Percentiles rank a stretch among this genome's conserved stretches.
Evolutionary conservation across 2,797 vertebrate genomes (phyloP).

Genomic region (Lates japonicus): DNA sequence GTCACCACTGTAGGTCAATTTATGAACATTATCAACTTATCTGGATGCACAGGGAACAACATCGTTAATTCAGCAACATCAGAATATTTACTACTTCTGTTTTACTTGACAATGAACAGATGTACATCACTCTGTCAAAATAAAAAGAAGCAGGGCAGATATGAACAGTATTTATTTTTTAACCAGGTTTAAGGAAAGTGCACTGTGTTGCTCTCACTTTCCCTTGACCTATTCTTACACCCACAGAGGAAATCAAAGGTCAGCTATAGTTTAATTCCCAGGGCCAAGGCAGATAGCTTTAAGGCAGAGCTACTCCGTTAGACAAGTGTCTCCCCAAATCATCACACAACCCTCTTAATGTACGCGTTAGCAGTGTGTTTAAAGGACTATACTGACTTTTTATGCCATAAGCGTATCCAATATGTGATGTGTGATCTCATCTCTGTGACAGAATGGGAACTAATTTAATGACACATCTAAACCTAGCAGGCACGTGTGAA

Average conservation of each 20-base stretch:
- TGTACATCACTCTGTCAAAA: neutral
- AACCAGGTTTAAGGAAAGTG: constrained; percentile 17
- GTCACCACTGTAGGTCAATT: constrained; percentile 67
- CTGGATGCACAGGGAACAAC: constrained; percentile 46
- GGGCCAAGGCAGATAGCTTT: constrained; percentile 7
- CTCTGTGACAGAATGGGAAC: neutral
- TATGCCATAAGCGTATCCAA: neutral
- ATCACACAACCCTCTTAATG: neutral
- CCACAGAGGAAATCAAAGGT: constrained; percentile 34
- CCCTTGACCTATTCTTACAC: constrained; percentile 8
- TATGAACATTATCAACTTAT: constrained; percentile 54
- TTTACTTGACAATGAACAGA: constrained; percentile 19
- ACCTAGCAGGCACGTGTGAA: neutral
- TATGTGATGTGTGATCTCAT: neutral
- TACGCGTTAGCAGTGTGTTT: neutral
- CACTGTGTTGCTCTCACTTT: constrained; percentile 5
- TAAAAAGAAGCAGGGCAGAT: neutral
- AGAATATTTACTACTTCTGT: constrained; percentile 1
- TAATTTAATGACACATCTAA: neutral
- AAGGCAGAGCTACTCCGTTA: neutral
- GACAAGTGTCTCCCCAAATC: neutral
- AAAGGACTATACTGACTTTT: neutral
- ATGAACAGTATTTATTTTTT: constrained; percentile 9
- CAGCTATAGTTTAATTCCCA: constrained; percentile 26
- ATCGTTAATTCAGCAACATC: constrained; percentile 40